Evolutionary conservation across 37 sponge, comb jelly and placozoan genomes (phyloP), one percentile per base, ranked within the genome.

Genomic region (Geodia barretti): DNA sequence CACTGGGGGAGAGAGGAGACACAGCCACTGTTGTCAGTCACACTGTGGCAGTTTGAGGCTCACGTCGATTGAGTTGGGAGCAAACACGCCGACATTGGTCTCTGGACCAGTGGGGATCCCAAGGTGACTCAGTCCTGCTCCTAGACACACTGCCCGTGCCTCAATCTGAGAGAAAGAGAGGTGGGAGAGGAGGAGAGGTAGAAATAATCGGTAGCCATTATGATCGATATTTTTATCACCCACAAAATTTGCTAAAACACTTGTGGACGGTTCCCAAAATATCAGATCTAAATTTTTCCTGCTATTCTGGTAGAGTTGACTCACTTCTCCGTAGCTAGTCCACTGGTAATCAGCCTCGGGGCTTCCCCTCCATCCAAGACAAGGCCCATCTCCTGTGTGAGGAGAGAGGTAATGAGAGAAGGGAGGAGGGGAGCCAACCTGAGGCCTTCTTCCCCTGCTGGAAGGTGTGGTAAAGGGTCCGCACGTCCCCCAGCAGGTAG

Each of bases 11-110:
- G n/a, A 29, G 25, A 70, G 76, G 73, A 41, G 70, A 69, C 3
- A 8, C 33, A 4, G 4, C 33, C 29, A 5, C 3, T 3, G 25
- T 20, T 36, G 26, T 31, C 39, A 21, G 35, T 35, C 5, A 9
- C 23, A 4, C n/a, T 68, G n/a, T n/a, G n/a, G n/a, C n/a, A n/a
- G n/a, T n/a, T n/a, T n/a, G n/a, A n/a, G n/a, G 38, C 71, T n/a
- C 32, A 89, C 93, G 34, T 91, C 89, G 3, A 79, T 33, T 36
- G 81, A 84, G 74, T 96, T 96, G 9, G 58, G 76, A n/a, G 78
- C 34, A 66, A 87, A 94, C 31, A 98, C 89, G 0, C 96, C 99
- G 60, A 98, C 39, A 80, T 85, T 93, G 60, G 80, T 89, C n/a
- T 91, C 86, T 42, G 91, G 84, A 39, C 97, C 97, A 30, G 90